Evolutionary conservation across 2,888 invertebrate species (phyloP), one percentile per base, ranked within the genome.

Genomic region (Allacma fusca): DNA sequence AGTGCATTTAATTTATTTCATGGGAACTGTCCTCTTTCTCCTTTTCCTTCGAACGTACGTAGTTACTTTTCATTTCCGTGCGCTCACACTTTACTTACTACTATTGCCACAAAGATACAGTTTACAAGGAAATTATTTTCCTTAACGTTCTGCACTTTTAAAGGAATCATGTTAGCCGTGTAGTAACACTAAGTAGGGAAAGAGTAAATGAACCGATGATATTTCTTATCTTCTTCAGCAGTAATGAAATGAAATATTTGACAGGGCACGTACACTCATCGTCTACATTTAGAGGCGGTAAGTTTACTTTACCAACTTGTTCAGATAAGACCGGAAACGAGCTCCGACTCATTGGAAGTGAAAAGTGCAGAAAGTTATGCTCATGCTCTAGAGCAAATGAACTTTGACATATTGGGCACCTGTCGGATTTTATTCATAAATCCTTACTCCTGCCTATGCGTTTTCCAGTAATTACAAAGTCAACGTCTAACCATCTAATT

Each of bases 261-360:
- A 72, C 29, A 40, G 44, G 26, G 70, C 64, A 29, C 28, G 64
- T 40, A 64, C 62, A 26, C 57, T 29, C 50, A 50, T 50, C 50
- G 4, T 16, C 13, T 34, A 69, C 7, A 16, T 34, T 69, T 69
- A 29, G 29, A 23, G 73, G 59, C 57, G 72, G 72, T 34, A 62
- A 73, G 34, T 73, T 50, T 50, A 50, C 50, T 50, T 50, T 50
- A 50, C 50, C 16, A 50, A 50, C 50, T 50, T 50, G 50, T 50
- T 50, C 50, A 12, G 50, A 50, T 50, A 62, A 59, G 70, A 76
- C 50, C 62, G 75, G 74, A 65, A 81, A 80, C 73, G 81, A 78
- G 78, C 79, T 81, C 64, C 79, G 80, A 80, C 80, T 80, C 81
- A 81, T 81, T 80, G 78, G 65, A 68, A 79, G 76, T 79, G 79